Evolutionary conservation across 2,888 invertebrate species (phyloP).

Genomic region (Acleris cristana): DNA sequence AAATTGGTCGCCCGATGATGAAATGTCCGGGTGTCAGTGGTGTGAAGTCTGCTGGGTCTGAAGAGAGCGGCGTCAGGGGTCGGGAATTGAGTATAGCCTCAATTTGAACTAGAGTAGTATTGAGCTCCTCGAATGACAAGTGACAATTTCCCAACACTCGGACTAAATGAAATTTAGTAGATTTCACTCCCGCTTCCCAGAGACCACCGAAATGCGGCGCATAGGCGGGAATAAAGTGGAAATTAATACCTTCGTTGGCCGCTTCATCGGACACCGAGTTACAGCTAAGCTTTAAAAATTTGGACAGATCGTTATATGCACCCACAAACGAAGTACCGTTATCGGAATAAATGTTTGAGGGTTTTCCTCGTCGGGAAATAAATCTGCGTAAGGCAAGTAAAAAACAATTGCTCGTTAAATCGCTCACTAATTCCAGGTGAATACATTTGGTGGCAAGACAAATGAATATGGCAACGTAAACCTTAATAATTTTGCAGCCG

Average conservation of each 20-base stretch:
- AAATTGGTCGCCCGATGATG: slow-evolving; percentile 39
- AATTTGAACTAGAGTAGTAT: slow-evolving; percentile 38
- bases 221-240: slow-evolving; percentile 39
- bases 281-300: slow-evolving; percentile 27
- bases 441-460: slow-evolving; percentile 39
- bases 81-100: slow-evolving; percentile 42
- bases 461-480: slow-evolving; percentile 39
- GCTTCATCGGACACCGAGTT: slow-evolving; percentile 15
- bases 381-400: slow-evolving; percentile 33
- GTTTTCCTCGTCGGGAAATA: slow-evolving; percentile 38
- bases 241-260: slow-evolving; percentile 31
- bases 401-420: slow-evolving; percentile 37
- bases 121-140: slow-evolving; percentile 40
- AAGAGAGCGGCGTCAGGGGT: slow-evolving; percentile 39
- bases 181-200: slow-evolving; percentile 25
- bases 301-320: slow-evolving; percentile 26
- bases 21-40: slow-evolving; percentile 42
- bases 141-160: slow-evolving; percentile 40
- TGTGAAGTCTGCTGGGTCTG: slow-evolving; percentile 4
- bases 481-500: slow-evolving; percentile 43
- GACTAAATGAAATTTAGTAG: slow-evolving; percentile 33
- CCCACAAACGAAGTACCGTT: slow-evolving; percentile 32
- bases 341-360: slow-evolving; percentile 9
- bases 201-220: slow-evolving; percentile 33
- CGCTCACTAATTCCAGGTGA: slow-evolving; percentile 40